phyloP scores from a whole-genome alignment of 2,113 vertebrate species.

The Perca fluviatilis region DNA sequence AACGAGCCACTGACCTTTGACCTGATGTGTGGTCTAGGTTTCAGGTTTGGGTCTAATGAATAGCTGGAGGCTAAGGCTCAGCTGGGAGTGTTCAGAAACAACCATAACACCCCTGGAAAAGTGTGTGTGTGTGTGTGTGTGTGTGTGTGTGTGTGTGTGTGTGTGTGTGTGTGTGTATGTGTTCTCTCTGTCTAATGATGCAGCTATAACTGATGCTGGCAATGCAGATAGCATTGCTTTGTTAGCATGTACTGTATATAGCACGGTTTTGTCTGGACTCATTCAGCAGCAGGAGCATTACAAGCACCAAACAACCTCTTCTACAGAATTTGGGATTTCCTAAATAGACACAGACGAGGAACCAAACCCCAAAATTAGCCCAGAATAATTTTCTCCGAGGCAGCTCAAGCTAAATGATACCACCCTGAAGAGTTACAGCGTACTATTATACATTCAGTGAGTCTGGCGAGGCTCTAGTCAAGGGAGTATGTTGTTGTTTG shows the following conservation, averaged over 20 bases:
- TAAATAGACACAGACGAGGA: slow-evolving; percentile 25
- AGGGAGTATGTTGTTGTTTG: slow-evolving; percentile 21
- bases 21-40: slow-evolving; percentile 8
- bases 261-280: neutral
- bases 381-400: slow-evolving; percentile 12
- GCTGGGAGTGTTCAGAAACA: slow-evolving; percentile 30
- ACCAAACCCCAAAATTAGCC: slow-evolving; percentile 56
- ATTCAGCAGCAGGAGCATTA: neutral
- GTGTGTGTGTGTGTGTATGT: neutral
- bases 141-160: neutral
- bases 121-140: too few relatives aligned
- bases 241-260: neutral
- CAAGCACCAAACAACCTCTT: neutral
- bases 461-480: slow-evolving; percentile 12
- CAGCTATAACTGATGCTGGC: neutral
- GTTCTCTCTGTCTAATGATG: slow-evolving; percentile 9
- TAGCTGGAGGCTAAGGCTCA: slow-evolving; percentile 32
- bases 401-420: slow-evolving; percentile 2
- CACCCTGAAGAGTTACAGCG: slow-evolving; percentile 21
- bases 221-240: neutral
- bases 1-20: slow-evolving; percentile 42
- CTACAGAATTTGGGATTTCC: slow-evolving; percentile 4
- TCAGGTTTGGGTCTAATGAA: slow-evolving; percentile 35
- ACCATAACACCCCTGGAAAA: slow-evolving; percentile 3
- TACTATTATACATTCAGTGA: slow-evolving; percentile 35